phyloP scores from a whole-genome alignment of 2,888 invertebrate species.

The Nymphalis polychloros region DNA sequence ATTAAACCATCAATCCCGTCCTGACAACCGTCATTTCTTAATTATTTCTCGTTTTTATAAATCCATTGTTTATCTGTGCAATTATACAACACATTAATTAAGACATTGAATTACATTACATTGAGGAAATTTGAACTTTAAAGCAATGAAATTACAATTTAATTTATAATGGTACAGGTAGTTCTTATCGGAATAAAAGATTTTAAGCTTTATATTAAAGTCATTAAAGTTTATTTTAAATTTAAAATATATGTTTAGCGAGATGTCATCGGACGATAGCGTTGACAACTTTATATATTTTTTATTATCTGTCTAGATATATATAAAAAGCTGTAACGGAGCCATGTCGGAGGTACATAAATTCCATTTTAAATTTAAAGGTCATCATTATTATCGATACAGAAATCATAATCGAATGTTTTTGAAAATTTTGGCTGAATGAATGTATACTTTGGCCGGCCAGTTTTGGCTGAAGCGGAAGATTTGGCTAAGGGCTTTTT shows the following conservation, averaged over 20 bases:
- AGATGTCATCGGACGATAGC: slow-evolving; percentile 11
- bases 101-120: background rate
- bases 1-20: slow-evolving; percentile 2
- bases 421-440: too few species aligned
- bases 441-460: too few species aligned
- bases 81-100: slow-evolving; percentile 4
- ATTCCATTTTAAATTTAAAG: too few species aligned
- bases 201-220: background rate
- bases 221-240: background rate
- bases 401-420: too few species aligned
- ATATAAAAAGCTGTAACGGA: background rate
- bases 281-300: slow-evolving; percentile 15
- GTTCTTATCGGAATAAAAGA: background rate
- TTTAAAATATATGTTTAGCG: too few species aligned
- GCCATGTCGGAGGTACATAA: too few species aligned
- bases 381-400: too few species aligned
- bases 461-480: too few species aligned
- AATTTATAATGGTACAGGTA: slow-evolving; percentile 1
- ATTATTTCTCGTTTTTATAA: slow-evolving; percentile 8
- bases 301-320: background rate
- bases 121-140: background rate
- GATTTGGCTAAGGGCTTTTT: too few species aligned
- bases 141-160: background rate
- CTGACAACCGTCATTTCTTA: background rate
- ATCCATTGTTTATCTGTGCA: slow-evolving; percentile 5